These are phyloP conservation scores for Alethe castanea DNA, from an alignment of 2,113 vertebrate genomes.

Conservation along the genomic window DNA sequence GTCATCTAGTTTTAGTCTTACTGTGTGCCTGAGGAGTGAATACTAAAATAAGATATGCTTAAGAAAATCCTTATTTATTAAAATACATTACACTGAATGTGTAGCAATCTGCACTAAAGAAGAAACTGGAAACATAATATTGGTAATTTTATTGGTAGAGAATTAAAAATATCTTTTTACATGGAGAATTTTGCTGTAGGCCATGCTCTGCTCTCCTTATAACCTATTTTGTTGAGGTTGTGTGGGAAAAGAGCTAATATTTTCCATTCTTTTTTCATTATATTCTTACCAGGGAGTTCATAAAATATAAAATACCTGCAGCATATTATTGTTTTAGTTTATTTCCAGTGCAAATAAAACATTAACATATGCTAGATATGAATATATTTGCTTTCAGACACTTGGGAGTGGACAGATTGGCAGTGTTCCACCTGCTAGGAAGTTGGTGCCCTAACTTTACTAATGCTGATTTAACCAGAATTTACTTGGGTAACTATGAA, in stretches of 20 bases:
- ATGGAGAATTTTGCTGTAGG: conserved; percentile 10
- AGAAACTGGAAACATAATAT: conserved; percentile 3
- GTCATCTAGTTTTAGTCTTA: not conserved
- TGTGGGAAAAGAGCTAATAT: not conserved
- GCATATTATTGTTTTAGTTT: not conserved
- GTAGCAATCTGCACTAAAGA: not conserved
- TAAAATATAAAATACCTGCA: conserved; percentile 22
- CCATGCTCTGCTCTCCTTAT: not conserved
- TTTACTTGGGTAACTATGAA: not conserved
- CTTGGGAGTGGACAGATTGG: not conserved
- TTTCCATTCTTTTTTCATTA: conserved; percentile 24
- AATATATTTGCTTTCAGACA: conserved; percentile 11
- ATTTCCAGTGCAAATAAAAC: conserved; percentile 7
- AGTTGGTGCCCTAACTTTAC: not conserved
- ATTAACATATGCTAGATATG: not conserved
- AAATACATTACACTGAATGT: not conserved
- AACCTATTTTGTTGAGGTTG: not conserved
- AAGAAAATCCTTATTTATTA: conserved; percentile 34
- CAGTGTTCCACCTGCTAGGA: not conserved
- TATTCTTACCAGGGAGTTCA: not conserved
- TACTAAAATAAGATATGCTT: not conserved
- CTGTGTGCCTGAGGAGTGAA: conserved; percentile 10
- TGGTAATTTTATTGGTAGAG: not conserved
- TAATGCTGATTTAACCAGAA: not conserved
- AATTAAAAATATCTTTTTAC: conserved; percentile 4